Base-by-base conservation (phyloP, 2,797 vertebrate species). In the Salarias fasciatus region DNA sequence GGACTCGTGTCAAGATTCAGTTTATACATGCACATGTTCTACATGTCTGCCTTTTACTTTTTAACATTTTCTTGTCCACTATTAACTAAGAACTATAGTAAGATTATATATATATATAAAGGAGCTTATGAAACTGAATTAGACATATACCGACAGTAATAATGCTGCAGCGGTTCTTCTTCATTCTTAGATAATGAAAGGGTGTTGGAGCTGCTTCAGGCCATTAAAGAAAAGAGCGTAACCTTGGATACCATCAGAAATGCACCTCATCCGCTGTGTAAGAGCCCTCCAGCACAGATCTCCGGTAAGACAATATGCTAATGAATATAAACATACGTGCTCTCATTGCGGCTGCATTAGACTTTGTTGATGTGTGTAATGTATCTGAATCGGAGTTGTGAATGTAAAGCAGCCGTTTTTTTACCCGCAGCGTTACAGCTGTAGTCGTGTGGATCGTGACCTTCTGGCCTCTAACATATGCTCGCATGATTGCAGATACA, bases 151-250 rank as follows among this genome's bases (percentile, higher is more conserved):
- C 48, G 11, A 68, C 33, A 40, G 10, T 36, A 36, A 38, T 49
- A 46, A 67, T 56, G 43, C 6, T 38, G 9, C 29, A 53, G 41
- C 52, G 13, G 50, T 36, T 24, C 72, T 42, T n/a, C 29, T 12
- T 65, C 29, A 70, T 14, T 80, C 30, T 47, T 62, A 98, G 97
- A 99, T 91, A 98, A 95, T 83, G 95, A 98, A 91, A 95, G 91
- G 70, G 93, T 96, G 82, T 92, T 94, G 74, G 95, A 96, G 87
- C 92, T 98, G 90, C 94, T 99, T 44, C 95, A 94, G 61, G 95
- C 96, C 77, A 94, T 98, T 88, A 99, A 96, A 92, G 95, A 98
- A 89, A 97, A 95, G 91, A 95, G 85, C 8, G 81, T 94, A 8
- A 93, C 90, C 77, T 90, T 96, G 83, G 95, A 95, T 73, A 87